Evolutionary conservation across 1,140 invertebrate species (phyloP), one percentile per base, ranked within the genome.

Genomic region (Drosophila neocordata): DNA sequence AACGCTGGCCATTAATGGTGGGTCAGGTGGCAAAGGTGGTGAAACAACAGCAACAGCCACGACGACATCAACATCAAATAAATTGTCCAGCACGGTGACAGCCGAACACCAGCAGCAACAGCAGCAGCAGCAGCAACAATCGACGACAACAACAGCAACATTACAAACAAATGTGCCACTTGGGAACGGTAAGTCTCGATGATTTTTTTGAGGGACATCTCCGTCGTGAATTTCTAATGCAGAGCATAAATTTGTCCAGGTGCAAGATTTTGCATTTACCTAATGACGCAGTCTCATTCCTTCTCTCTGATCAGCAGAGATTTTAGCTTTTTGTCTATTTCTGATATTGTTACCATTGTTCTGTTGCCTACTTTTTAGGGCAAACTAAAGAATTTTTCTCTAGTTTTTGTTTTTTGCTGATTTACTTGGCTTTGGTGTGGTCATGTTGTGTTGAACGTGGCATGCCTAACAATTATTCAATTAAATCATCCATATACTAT

Each of bases 391-490:
- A 31, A 31, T 31, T 31, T 44, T 24, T 4, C 4, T 24, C 22
- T 8, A 2, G n/a, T n/a, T n/a, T n/a, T n/a, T n/a, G 1, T 41
- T 38, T 70, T 76, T 60, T 52, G 60, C 73, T 76, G 73, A 77
- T 77, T 77, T 72, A 37, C 52, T 48, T 48, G 64, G 55, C 59
- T 27, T 13, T 34, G 59, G 41, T 68, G 55, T 34, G 5, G n/a
- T 6, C 41, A 15, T 44, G 41, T 20, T 15, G 2, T 18, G 2
- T 48, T 11, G 41, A 48, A 87, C 82, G 82, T 85, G 75, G 75
- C 62, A 65, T 70, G 89, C 78, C 70, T 79, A 79, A 76, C 75
- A 89, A 90, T 90, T 90, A 90, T 89, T 90, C 84, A 90, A 90
- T 90, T 90, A 90, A 89, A 90, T 90, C 72, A 65, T 69, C 70